phyloP scores from a whole-genome alignment of 2,888 invertebrate species.

The Minunthozetes semirufus region DNA sequence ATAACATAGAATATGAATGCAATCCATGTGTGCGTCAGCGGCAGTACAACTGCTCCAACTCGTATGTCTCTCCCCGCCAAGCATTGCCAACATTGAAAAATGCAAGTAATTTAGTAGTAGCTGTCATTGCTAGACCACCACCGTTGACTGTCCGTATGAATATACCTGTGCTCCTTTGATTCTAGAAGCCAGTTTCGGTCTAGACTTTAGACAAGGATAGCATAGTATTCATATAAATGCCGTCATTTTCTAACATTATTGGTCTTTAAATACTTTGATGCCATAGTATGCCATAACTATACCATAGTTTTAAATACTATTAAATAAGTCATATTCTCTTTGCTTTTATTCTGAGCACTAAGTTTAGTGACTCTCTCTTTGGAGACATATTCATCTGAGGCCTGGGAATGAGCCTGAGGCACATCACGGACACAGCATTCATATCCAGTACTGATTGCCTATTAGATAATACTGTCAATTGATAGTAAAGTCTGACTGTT shows the following conservation, averaged over 20 bases:
- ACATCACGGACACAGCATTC: slow-evolving; percentile 23
- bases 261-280: slow-evolving; percentile 8
- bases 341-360: slow-evolving; percentile 9
- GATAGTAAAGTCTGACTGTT: slow-evolving; percentile 25
- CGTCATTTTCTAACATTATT: slow-evolving; percentile 15
- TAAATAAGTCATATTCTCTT: slow-evolving; percentile 9
- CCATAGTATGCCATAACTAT: too few relatives aligned
- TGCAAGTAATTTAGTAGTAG: slow-evolving; percentile 30
- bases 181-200: slow-evolving; percentile 18
- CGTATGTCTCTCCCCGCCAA: slow-evolving; percentile 11
- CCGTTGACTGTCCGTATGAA: slow-evolving; percentile 20
- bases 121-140: slow-evolving; percentile 13
- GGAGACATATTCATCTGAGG: slow-evolving; percentile 23
- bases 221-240: neutral
- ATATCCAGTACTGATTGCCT: slow-evolving; percentile 18
- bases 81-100: slow-evolving; percentile 19
- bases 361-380: slow-evolving; percentile 20
- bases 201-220: slow-evolving; percentile 4
- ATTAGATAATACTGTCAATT: slow-evolving; percentile 31
- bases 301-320: too few relatives aligned
- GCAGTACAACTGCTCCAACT: slow-evolving; percentile 6
- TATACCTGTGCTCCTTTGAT: slow-evolving; percentile 19
- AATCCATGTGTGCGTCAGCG: neutral
- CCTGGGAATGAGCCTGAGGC: slow-evolving; percentile 9
- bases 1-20: neutral